Conservation (phyloP, 2,888 invertebrate species). For the Cyrtodaria siliqua region DNA sequence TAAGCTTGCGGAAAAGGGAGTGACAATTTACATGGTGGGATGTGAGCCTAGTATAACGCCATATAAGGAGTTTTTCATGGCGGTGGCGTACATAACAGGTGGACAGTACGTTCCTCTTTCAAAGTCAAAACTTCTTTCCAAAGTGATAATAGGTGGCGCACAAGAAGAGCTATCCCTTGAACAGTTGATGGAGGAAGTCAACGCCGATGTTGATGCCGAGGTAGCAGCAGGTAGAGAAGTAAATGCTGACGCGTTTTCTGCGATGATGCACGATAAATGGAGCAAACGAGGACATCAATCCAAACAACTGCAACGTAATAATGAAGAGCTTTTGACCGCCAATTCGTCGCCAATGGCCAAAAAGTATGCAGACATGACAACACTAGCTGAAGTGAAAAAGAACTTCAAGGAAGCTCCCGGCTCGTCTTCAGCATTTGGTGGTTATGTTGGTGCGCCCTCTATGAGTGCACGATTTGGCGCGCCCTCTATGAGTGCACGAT, state of each 20-base stretch:
- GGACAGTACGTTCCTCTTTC: conserved; percentile 83
- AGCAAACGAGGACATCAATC: conserved; percentile 56
- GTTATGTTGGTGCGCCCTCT: not conserved
- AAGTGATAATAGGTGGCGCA: conserved; percentile 82
- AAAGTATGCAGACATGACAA: conserved; percentile 50
- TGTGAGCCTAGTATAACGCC: conserved; percentile 78
- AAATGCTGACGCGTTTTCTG: conserved; percentile 64
- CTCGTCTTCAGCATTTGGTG: not conserved
- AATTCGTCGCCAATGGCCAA: conserved; percentile 50
- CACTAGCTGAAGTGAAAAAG: conserved; percentile 55
- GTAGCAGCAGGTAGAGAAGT: conserved; percentile 67
- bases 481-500: not conserved
- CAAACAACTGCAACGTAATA: conserved; percentile 65
- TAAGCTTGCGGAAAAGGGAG: conserved; percentile 78
- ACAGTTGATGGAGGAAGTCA: conserved; percentile 77
- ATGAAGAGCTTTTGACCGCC: conserved; percentile 37
- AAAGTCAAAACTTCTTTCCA: conserved; percentile 72
- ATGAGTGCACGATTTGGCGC: not conserved
- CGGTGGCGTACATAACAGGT: conserved; percentile 80
- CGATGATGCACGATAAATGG: conserved; percentile 58
- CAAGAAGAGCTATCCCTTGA: conserved; percentile 83
- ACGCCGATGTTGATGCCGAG: conserved; percentile 72
- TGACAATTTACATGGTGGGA: conserved; percentile 81
- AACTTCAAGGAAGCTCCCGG: conserved; percentile 33
- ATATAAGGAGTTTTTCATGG: conserved; percentile 81